phyloP scores from a whole-genome alignment of 2,797 vertebrate species.

The Enteromius thamalakanensis region DNA sequence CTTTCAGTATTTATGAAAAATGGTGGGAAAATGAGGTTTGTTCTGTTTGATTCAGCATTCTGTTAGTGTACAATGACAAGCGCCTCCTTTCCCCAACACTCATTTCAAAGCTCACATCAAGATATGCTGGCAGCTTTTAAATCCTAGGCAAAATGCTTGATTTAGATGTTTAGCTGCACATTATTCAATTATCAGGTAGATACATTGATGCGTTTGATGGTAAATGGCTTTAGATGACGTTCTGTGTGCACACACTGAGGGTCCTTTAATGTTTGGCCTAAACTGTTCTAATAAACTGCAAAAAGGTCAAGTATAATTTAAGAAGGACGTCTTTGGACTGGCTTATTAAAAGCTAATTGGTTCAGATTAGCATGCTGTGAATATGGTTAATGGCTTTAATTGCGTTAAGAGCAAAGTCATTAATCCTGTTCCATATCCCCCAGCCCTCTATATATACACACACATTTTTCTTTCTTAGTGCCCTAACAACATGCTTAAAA shows the following conservation, averaged over 20 bases:
- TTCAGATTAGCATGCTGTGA: slow-evolving; percentile 41
- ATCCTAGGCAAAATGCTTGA: background rate
- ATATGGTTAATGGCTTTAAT: slow-evolving; percentile 38
- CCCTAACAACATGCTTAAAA: background rate
- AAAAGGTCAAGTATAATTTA: slow-evolving; percentile 36
- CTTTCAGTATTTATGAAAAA: slow-evolving; percentile 42
- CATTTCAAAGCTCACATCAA: slow-evolving; percentile 11
- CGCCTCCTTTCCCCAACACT: background rate
- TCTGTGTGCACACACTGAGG: background rate
- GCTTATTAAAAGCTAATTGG: slow-evolving; percentile 41
- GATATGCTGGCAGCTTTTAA: background rate
- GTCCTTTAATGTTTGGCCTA: slow-evolving; percentile 13
- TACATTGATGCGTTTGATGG: background rate
- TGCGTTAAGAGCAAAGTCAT: slow-evolving; percentile 41
- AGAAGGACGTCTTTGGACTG: slow-evolving; percentile 36
- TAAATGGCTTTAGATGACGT: slow-evolving; percentile 18
- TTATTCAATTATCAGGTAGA: background rate
- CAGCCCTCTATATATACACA: background rate
- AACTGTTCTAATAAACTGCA: slow-evolving; percentile 23
- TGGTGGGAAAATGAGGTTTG: background rate
- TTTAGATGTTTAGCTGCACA: background rate
- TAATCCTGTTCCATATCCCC: slow-evolving; percentile 33
- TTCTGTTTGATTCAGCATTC: slow-evolving; percentile 36
- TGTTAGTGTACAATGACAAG: slow-evolving; percentile 10
- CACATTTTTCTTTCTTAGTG: background rate